phyloP scores from a whole-genome alignment of 2,888 invertebrate genomes.

The Chrysolina americana region DNA sequence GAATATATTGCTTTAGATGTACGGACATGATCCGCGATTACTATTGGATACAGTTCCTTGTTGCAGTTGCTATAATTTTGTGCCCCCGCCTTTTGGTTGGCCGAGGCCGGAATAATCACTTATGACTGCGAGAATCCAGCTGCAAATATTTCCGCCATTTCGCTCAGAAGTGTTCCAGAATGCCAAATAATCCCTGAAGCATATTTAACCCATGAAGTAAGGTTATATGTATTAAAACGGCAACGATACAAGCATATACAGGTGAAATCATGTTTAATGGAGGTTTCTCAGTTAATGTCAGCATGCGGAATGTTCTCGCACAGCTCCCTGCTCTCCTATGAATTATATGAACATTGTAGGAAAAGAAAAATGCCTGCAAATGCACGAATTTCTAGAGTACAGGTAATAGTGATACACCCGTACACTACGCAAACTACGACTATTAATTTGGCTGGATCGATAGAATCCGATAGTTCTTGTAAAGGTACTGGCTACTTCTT shows the following conservation, averaged over 20 bases:
- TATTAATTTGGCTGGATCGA: background rate
- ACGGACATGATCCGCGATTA: no score
- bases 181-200: background rate
- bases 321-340: background rate
- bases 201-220: background rate
- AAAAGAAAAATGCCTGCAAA: background rate
- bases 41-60: no score
- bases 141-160: slow-evolving; percentile 3
- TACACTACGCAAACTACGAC: background rate
- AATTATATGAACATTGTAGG: background rate
- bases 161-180: background rate
- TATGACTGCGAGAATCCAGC: slow-evolving; percentile 11
- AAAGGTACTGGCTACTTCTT: background rate
- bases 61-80: no score
- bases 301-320: slow-evolving; percentile 5
- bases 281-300: background rate
- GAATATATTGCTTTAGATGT: no score
- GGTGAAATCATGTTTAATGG: background rate
- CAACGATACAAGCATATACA: background rate
- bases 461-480: background rate
- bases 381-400: background rate
- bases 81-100: no score
- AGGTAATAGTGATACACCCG: background rate
- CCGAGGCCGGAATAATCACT: background rate
- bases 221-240: background rate